These are phyloP conservation scores for Lethenteron camtschaticum DNA, from an alignment of 2,113 vertebrate genomes.

Conservation along the genomic window DNA sequence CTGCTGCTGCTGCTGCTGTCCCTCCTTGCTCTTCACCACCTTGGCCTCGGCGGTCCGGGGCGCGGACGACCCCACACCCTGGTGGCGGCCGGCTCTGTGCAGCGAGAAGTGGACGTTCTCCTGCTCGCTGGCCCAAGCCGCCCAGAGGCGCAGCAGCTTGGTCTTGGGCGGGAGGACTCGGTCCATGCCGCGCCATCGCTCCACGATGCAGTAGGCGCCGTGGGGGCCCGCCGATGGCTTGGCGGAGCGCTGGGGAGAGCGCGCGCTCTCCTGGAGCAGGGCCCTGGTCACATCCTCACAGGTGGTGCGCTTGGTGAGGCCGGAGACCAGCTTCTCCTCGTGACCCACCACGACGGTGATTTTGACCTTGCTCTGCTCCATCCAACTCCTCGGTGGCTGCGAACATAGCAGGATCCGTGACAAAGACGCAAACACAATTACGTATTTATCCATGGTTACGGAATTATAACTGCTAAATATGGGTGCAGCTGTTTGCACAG, in stretches of 20 bases:
- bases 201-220: conserved; percentile 56
- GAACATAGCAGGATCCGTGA: too few species aligned
- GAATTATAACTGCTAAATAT: too few species aligned
- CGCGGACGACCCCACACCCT: conserved; percentile 37
- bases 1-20: conserved; percentile 22
- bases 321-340: conserved; percentile 65
- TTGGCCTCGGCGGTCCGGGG: conserved; percentile 66
- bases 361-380: conserved; percentile 41
- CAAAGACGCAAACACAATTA: too few species aligned
- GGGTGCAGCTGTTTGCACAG: too few species aligned
- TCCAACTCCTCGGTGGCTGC: conserved; percentile 11
- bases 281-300: conserved; percentile 65
- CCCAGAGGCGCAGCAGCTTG: conserved; percentile 58
- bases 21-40: conserved; percentile 53
- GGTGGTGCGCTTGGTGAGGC: conserved; percentile 57
- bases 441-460: too few species aligned
- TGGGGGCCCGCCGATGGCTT: conserved; percentile 41
- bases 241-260: conserved; percentile 7
- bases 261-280: conserved; percentile 37
- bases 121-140: conserved; percentile 65
- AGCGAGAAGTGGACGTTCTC: conserved; percentile 61
- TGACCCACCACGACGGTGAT: conserved; percentile 77
- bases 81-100: neutral
- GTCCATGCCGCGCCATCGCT: conserved; percentile 80
- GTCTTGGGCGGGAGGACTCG: conserved; percentile 63